phyloP scores from a whole-genome alignment of 2,888 invertebrate species.

The Hemaris fuciformis region DNA sequence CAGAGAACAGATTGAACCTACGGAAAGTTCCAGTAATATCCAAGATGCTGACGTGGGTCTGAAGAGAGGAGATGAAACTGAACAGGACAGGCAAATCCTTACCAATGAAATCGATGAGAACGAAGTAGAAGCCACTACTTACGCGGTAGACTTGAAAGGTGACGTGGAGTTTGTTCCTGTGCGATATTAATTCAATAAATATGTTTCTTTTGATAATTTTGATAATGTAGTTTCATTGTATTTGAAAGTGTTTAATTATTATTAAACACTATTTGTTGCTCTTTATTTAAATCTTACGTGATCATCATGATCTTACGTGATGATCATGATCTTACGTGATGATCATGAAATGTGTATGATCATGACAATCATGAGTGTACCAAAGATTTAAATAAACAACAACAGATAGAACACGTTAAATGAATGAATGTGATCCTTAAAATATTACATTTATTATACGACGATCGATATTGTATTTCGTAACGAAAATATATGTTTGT shows the following conservation, averaged over 20 bases:
- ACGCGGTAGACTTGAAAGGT: conserved; percentile 60
- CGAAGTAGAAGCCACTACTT: conserved; percentile 60
- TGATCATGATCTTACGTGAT: too few relatives aligned
- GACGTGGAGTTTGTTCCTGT: conserved; percentile 67
- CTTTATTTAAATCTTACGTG: too few relatives aligned
- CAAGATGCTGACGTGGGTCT: conserved; percentile 49
- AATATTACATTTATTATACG: too few relatives aligned
- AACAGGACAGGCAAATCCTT: conserved; percentile 32
- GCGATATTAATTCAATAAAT: conserved; percentile 26
- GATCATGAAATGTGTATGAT: too few relatives aligned
- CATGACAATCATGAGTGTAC: too few relatives aligned
- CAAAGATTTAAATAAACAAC: too few relatives aligned
- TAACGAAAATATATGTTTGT: background rate
- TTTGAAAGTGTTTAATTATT: background rate
- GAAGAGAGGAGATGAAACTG: conserved; percentile 28
- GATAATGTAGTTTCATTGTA: conserved; percentile 2
- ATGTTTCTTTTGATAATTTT: background rate
- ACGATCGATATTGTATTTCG: too few relatives aligned
- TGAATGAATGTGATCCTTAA: too few relatives aligned
- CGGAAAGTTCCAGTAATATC: conserved; percentile 18
- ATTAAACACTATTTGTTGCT: too few relatives aligned
- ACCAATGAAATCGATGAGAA: conserved; percentile 47
- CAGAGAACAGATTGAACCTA: conserved; percentile 51
- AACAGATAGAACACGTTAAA: too few relatives aligned
- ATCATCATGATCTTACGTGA: too few relatives aligned